Conservation (phyloP, 2,888 invertebrate species). For the Erebia epiphron region DNA sequence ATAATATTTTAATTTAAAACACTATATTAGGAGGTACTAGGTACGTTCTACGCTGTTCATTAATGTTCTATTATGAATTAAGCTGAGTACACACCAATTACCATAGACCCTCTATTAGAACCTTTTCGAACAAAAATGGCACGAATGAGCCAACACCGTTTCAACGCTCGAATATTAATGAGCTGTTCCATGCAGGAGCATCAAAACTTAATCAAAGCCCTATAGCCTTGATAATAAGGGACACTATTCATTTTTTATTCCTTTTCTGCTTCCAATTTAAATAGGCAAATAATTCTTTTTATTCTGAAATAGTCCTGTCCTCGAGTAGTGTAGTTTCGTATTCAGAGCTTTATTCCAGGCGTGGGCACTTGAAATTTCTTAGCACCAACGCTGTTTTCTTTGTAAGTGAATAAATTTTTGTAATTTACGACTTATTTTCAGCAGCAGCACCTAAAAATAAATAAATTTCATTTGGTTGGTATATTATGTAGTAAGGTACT, state of each 20-base stretch:
- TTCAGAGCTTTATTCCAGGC: slow-evolving; percentile 35
- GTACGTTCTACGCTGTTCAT: slow-evolving; percentile 15
- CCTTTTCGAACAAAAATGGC: slow-evolving; percentile 30
- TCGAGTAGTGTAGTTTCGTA: slow-evolving; percentile 31
- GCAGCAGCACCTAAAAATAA: background rate
- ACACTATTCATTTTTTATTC: slow-evolving; percentile 15
- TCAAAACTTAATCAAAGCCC: slow-evolving; percentile 22
- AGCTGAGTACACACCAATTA: slow-evolving; percentile 29
- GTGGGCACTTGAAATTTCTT: slow-evolving; percentile 22
- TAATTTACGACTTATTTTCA: slow-evolving; percentile 1
- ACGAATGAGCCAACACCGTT: slow-evolving; percentile 36
- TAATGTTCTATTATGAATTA: slow-evolving; percentile 30
- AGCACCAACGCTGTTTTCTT: slow-evolving; percentile 22
- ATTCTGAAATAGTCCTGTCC: slow-evolving; percentile 28
- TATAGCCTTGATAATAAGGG: slow-evolving; percentile 15
- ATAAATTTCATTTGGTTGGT: background rate
- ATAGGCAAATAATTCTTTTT: slow-evolving; percentile 39
- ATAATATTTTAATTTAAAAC: slow-evolving; percentile 26
- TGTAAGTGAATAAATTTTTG: slow-evolving; percentile 25
- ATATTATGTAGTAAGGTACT: background rate
- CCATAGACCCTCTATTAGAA: slow-evolving; percentile 32
- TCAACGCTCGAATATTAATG: slow-evolving; percentile 40
- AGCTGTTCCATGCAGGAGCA: slow-evolving; percentile 22
- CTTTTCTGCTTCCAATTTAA: slow-evolving; percentile 31
- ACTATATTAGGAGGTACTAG: too few species aligned